Percentiles rank a stretch among this genome's conserved stretches.
Conservation (phyloP, 2,888 invertebrate genomes). For the Onchidella celtica region DNA sequence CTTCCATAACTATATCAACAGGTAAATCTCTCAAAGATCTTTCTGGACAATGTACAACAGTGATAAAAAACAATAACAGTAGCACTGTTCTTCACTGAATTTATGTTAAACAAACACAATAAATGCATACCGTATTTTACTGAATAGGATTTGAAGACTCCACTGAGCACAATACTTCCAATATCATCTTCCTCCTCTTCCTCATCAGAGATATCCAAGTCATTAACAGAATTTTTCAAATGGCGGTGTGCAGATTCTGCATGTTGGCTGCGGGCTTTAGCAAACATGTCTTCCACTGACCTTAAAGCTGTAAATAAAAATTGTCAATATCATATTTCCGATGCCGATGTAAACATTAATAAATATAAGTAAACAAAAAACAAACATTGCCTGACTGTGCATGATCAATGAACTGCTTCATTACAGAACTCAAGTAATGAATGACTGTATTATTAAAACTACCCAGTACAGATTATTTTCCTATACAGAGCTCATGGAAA, state of each 20-base stretch:
- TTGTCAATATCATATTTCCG: background rate
- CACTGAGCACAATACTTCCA: constrained; percentile 67
- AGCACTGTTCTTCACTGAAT: background rate
- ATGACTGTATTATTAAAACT: too few species aligned
- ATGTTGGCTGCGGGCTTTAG: constrained; percentile 67
- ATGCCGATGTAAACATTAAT: background rate
- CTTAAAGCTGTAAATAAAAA: constrained; percentile 40
- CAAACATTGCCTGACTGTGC: background rate
- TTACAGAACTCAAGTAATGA: too few species aligned
- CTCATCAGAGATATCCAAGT: constrained; percentile 60
- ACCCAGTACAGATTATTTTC: too few species aligned
- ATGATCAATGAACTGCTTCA: background rate
- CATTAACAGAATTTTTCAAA: constrained; percentile 59
- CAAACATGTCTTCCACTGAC: constrained; percentile 67
- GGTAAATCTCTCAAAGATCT: too few species aligned
- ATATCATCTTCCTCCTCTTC: constrained; percentile 76
- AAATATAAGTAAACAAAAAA: background rate
- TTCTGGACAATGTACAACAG: too few species aligned
- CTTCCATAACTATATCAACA: too few species aligned
- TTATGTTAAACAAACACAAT: background rate
- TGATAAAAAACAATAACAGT: background rate
- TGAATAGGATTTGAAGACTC: constrained; percentile 71
- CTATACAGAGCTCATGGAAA: too few species aligned
- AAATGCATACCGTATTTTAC: constrained; percentile 58
- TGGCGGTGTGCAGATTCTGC: constrained; percentile 72